phyloP scores from a whole-genome alignment of 2,113 vertebrate species.

The Phoxinus phoxinus region DNA sequence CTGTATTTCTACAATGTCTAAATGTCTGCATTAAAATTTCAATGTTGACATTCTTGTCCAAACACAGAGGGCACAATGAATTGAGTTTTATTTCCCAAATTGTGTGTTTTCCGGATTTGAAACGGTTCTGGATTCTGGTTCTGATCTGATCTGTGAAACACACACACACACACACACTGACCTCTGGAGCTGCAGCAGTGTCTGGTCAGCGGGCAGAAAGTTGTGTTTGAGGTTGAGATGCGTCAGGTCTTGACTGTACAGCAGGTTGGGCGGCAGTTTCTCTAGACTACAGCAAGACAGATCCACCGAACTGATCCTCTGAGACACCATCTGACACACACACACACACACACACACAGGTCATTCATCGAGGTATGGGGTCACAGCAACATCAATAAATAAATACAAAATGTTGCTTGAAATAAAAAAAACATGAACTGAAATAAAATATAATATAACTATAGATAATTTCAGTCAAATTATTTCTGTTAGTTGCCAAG shows the following conservation, averaged over 20 bases:
- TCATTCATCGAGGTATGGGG: not conserved
- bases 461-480: too few species aligned
- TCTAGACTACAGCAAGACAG: slow-evolving; percentile 97
- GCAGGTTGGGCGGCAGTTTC: slow-evolving; percentile 92
- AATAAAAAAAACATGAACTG: too few species aligned
- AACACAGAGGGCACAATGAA: too few species aligned
- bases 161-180: slow-evolving; percentile 56
- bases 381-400: not conserved
- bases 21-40: too few species aligned
- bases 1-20: too few species aligned
- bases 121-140: not conserved
- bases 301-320: slow-evolving; percentile 97
- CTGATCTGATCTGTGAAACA: not conserved
- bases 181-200: slow-evolving; percentile 90
- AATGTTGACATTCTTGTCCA: too few species aligned
- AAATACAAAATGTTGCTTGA: too few species aligned
- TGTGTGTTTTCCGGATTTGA: not conserved
- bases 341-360: not conserved
- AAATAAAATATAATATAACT: too few species aligned
- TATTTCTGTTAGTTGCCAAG: too few species aligned
- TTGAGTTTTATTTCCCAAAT: too few species aligned
- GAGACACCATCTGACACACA: slow-evolving; percentile 88
- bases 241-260: slow-evolving; percentile 98
- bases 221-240: slow-evolving; percentile 99
- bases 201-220: slow-evolving; percentile 84